Conservation (phyloP, 2,888 invertebrate genomes). For the Stegana nigrithorax region DNA sequence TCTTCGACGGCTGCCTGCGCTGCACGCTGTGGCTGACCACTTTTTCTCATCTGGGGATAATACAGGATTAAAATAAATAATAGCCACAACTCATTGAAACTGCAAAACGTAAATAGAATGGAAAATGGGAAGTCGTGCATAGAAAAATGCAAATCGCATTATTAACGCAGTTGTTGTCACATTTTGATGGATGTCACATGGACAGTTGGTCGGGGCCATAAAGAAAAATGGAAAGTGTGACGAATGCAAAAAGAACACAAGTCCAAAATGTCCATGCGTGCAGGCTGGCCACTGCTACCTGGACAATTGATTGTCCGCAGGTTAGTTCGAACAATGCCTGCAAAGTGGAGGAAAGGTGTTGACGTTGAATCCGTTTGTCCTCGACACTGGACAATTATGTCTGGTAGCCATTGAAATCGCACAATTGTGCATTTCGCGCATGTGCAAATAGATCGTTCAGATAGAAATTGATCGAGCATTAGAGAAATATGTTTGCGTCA, state of each 20-base stretch:
- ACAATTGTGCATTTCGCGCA: slow-evolving; percentile 18
- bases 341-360: slow-evolving; percentile 1
- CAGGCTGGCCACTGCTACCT: not conserved
- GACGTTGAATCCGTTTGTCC: not conserved
- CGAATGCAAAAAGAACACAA: slow-evolving; percentile 54
- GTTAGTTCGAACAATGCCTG: not conserved
- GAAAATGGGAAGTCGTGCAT: slow-evolving; percentile 25
- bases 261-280: no score
- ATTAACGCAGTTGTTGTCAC: slow-evolving; percentile 58
- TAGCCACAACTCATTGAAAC: slow-evolving; percentile 51
- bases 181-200: slow-evolving; percentile 25
- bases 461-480: not conserved
- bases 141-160: slow-evolving; percentile 66
- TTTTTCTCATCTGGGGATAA: no score
- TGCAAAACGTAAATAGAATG: no score
- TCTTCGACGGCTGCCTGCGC: no score
- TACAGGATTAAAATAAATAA: slow-evolving; percentile 41
- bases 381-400: no score
- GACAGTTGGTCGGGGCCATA: slow-evolving; percentile 25
- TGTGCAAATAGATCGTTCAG: slow-evolving; percentile 8
- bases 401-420: no score
- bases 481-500: not conserved
- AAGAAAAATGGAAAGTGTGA: slow-evolving; percentile 45
- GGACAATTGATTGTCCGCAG: no score
- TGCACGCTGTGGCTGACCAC: no score